Conservation (phyloP, 2,888 invertebrate genomes). For the Caenorhabditis auriculariae region DNA sequence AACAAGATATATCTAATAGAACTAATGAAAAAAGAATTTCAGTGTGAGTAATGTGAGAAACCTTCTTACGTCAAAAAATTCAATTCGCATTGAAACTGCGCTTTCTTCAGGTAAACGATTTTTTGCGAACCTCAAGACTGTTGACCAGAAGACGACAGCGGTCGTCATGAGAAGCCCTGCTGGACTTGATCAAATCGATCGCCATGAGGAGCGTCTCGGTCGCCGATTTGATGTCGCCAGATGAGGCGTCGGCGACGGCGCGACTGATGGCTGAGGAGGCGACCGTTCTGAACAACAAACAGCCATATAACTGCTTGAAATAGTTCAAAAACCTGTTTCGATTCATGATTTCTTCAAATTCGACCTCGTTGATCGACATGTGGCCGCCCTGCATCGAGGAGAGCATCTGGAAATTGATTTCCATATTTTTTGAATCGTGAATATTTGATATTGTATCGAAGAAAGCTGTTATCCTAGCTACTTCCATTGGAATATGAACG, state of each 20-base stretch:
- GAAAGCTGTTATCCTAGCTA: background rate
- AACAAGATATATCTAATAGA: too few relatives aligned
- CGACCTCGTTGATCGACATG: conserved; percentile 75
- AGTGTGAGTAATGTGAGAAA: too few relatives aligned
- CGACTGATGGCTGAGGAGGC: conserved; percentile 89
- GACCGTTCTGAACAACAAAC: conserved; percentile 83
- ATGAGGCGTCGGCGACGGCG: conserved; percentile 72
- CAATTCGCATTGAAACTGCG: background rate
- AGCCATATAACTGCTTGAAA: too few relatives aligned
- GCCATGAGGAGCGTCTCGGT: conserved; percentile 98
- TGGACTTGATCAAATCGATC: conserved; percentile 95
- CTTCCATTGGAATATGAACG: background rate
- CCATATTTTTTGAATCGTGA: background rate
- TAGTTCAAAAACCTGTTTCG: conserved; percentile 79
- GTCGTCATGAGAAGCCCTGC: conserved; percentile 91
- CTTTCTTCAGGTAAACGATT: too few relatives aligned
- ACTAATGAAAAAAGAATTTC: too few relatives aligned
- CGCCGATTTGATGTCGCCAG: conserved; percentile 89
- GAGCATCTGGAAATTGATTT: conserved; percentile 16
- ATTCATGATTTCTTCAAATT: conserved; percentile 97
- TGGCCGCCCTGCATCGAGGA: conserved; percentile 19
- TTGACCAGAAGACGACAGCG: conserved; percentile 96
- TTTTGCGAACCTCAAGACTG: conserved; percentile 76
- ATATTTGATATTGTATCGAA: background rate
- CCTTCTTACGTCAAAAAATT: conserved; percentile 1